Base-by-base conservation (phyloP, 2,888 invertebrate genomes). In the Andrena flavipes region DNA sequence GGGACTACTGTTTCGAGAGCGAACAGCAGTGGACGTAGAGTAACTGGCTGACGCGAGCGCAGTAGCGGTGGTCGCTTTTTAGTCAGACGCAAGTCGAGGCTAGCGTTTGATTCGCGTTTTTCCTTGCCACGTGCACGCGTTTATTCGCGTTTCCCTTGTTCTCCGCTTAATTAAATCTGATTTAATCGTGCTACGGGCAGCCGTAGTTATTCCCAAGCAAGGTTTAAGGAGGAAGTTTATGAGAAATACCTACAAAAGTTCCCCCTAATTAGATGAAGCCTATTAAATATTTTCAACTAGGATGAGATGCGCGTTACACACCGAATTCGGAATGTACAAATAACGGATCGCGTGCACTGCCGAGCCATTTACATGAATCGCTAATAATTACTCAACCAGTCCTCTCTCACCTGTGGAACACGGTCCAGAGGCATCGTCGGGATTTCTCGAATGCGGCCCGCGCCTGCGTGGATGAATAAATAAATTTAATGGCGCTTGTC, bases 401-500 rank as follows among this genome's bases (percentile, higher is more conserved):
- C 62, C 82, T 73, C 73, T 84, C 77, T 87, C 87, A 87, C 87
- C 87, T 87, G 87, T 87, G 74, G 87, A 84, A 76, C 78, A 87
- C 71, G 56, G 54, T 63, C 26, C 63, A 48, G 64, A 67, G 77
- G 65, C 60, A 68, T 71, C 65, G 29, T 72, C 73, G 71, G 80
- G 88, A 79, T 82, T 81, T 79, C 75, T 82, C 80, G 70, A 76
- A 63, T 76, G 75, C 62, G 74, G 75, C 62, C 60, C 49, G 84
- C 85, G 86, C 80, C 85, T 86, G 88, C 84, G 89, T 80, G 84
- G 87, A 85, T 88, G 90, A 92, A 93, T 92, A 93, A 93, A 93
- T 93, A 92, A 93, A 93, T 93, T 93, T 91, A 91, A 92, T 92
- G 89, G 91, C 90, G 91, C 92, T 91, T 92, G 93, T 93, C 93